phyloP scores from a whole-genome alignment of 2,113 vertebrate genomes.

The Chionomys nivalis region DNA sequence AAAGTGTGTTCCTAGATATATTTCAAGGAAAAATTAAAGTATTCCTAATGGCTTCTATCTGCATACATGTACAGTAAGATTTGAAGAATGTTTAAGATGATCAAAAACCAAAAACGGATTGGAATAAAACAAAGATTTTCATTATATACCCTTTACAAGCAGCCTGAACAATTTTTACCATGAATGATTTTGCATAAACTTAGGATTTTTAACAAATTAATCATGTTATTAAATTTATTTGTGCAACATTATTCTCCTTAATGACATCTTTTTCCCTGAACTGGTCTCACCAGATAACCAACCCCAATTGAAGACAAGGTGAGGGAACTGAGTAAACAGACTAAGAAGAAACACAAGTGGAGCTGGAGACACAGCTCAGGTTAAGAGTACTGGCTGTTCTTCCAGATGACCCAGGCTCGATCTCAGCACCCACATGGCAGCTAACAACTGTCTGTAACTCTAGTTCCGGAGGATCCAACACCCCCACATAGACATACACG shows the following conservation, averaged over 20 bases:
- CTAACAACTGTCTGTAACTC: background rate
- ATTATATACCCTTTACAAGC: background rate
- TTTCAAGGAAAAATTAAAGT: background rate
- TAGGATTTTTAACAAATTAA: slow-evolving; percentile 38
- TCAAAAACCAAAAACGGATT: background rate
- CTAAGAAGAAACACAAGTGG: background rate
- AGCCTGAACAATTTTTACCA: slow-evolving; percentile 32
- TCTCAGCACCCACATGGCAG: background rate
- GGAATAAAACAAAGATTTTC: background rate
- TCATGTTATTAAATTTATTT: slow-evolving; percentile 12
- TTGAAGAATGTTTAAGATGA: slow-evolving; percentile 17
- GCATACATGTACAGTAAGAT: background rate
- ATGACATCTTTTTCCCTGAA: background rate
- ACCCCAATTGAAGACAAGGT: background rate
- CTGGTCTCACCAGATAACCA: slow-evolving; percentile 40
- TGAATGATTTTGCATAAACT: slow-evolving; percentile 18
- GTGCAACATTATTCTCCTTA: slow-evolving; percentile 16
- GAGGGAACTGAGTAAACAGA: slow-evolving; percentile 43
- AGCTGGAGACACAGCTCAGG: background rate
- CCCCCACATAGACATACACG: background rate
- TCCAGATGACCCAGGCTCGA: background rate
- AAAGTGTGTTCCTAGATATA: background rate
- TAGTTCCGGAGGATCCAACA: background rate
- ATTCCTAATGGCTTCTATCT: background rate
- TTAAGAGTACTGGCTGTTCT: background rate